Conservation (phyloP, 2,113 vertebrate genomes). For the Apeltes quadracus region DNA sequence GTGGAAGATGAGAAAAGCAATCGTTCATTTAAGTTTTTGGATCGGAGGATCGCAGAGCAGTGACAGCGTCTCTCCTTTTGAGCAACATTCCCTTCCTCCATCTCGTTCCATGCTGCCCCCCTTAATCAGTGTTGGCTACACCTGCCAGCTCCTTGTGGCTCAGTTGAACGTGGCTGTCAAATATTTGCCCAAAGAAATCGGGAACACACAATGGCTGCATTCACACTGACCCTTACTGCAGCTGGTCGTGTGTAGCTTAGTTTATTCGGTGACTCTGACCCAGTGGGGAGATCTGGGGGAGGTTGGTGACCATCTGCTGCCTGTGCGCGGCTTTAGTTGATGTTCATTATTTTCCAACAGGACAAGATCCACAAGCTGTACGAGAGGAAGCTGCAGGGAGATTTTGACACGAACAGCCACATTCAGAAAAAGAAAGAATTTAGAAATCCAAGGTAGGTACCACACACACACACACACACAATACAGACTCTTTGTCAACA, state of each 20-base stretch:
- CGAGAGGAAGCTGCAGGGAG: conserved; percentile 91
- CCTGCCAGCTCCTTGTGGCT: conserved; percentile 45
- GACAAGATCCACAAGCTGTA: conserved; percentile 97
- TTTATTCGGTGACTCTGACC: not conserved
- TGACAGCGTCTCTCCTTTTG: not conserved
- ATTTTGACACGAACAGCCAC: conserved; percentile 96
- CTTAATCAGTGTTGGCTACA: conserved; percentile 5
- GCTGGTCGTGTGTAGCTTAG: not conserved
- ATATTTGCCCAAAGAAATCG: conserved; percentile 60
- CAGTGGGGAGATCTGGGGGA: not conserved
- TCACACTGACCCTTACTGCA: conserved; percentile 18
- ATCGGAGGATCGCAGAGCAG: not conserved
- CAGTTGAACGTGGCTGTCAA: conserved; percentile 69
- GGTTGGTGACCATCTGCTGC: not conserved
- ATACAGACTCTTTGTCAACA: too few species aligned
- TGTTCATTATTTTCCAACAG: conserved; percentile 70
- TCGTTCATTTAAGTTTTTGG: too few species aligned
- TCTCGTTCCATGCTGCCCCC: not conserved
- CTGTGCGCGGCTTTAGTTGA: not conserved
- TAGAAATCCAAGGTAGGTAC: conserved; percentile 92
- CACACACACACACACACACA: conserved; percentile 1
- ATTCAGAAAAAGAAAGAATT: conserved; percentile 99
- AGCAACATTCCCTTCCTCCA: not conserved
- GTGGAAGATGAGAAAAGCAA: not conserved
- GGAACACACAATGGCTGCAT: conserved; percentile 51